Evolutionary conservation across 1,140 invertebrate genomes (phyloP), one percentile per base, ranked within the genome.

Genomic region (Drosophila sucinea): DNA sequence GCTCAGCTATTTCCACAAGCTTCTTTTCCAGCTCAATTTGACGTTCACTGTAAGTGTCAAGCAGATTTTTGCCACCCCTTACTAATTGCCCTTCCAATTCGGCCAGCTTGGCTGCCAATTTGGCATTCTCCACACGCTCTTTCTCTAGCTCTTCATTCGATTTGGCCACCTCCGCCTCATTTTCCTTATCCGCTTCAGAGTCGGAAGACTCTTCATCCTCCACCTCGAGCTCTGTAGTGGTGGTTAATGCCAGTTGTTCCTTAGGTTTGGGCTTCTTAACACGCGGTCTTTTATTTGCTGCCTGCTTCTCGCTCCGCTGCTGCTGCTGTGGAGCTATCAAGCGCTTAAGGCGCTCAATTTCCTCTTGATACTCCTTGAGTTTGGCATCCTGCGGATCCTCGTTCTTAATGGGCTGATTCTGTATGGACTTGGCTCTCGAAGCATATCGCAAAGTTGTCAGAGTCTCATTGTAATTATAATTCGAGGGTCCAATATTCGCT

Each of bases 401-500:
- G 93, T 99, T 99, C 73, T 98, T 97, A 75, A 97, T 95, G 4
- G 98, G 98, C 92, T 98, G 97, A 93, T 99, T 99, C 93, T 98
- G 97, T 82, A 99, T 99, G 74, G 94, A 94, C 93, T 99, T 99
- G 10, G 98, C 98, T 33, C 98, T 93, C 92, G 97, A 97, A 1
- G 98, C 97, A 92, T 99, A 99, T 25, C 98, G 93, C 63, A 99
- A 93, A 3, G 98, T 99, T 8, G 96, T 97, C 67, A 99, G 93
- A 29, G 97, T 98, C 94, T 99, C 98, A 87, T 99, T 98, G 92
- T 97, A 98, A 93, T 99, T 99, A 93, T 97, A 98, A 79, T 95
- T 96, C 4, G 98, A 97, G n/a, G 98, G 98, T 5, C 98, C 98
- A 82, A 99, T 96, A 92, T 98, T 98, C 17, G 98, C 98, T 32